phyloP scores from a whole-genome alignment of 2,113 vertebrate species.

The Cercopithecus mona region DNA sequence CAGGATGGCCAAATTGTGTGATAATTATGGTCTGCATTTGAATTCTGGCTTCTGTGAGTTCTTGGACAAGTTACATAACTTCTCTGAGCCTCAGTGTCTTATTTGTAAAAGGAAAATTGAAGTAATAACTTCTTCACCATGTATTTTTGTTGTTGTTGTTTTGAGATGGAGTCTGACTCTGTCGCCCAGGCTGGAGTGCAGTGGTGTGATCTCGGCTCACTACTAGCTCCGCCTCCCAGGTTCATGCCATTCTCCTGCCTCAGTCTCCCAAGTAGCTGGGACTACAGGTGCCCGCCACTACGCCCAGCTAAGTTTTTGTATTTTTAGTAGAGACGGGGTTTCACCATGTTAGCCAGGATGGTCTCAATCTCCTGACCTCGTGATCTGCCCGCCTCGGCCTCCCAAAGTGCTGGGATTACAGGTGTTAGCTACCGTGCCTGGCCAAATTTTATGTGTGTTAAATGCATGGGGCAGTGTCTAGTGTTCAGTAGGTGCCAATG shows the following conservation, averaged over 20 bases:
- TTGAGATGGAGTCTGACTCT: no score
- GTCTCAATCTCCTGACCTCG: no score
- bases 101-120: neutral
- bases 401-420: no score
- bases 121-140: neutral
- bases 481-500: neutral
- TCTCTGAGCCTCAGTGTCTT: neutral
- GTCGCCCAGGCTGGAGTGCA: no score
- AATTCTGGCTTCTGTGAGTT: neutral
- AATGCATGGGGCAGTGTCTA: neutral
- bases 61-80: neutral
- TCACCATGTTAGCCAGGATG: no score
- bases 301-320: no score
- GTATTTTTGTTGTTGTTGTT: neutral
- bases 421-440: fast-evolving
- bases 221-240: no score
- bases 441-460: neutral
- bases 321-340: no score
- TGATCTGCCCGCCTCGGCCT: no score
- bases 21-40: neutral
- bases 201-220: fast-evolving
- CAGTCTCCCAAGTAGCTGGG: no score
- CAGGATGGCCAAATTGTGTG: neutral
- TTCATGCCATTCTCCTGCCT: no score
- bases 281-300: no score